Conservation (phyloP, 2,888 invertebrate species). For the Cephonodes hylas region DNA sequence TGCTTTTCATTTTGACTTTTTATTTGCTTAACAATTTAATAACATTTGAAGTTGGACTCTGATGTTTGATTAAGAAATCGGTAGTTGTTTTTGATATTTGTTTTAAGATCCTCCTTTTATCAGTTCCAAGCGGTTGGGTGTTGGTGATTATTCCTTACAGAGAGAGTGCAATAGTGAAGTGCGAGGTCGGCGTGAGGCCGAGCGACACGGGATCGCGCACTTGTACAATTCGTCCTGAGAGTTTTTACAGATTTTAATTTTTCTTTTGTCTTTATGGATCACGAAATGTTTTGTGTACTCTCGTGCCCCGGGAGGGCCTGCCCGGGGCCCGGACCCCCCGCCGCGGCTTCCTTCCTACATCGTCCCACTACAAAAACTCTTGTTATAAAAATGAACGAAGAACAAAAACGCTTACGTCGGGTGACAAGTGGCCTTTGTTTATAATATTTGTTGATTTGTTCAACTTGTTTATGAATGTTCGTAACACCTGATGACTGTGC, state of each 20-base stretch:
- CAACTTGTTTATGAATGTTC: conserved; percentile 66
- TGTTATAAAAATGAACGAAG: conserved; percentile 74
- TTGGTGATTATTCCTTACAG: background rate
- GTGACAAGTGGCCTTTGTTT: conserved; percentile 79
- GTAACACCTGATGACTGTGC: conserved; percentile 68
- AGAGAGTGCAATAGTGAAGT: background rate
- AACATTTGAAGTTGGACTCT: background rate
- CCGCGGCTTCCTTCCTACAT: conserved; percentile 77
- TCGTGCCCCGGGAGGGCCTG: conserved; percentile 69
- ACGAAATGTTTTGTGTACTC: conserved; percentile 79
- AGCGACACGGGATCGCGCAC: conserved; percentile 30
- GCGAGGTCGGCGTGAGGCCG: conserved; percentile 24
- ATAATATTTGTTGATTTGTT: conserved; percentile 77
- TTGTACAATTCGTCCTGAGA: conserved; percentile 53
- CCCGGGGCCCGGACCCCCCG: conserved; percentile 62
- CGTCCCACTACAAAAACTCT: conserved; percentile 73
- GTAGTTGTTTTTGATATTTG: background rate
- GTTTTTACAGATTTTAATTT: conserved; percentile 73
- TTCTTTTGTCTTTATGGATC: conserved; percentile 80
- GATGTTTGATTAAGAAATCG: background rate
- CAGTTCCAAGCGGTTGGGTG: background rate
- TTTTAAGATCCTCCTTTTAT: too few relatives aligned
- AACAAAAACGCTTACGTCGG: conserved; percentile 75
- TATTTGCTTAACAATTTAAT: background rate
- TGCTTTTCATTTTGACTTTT: background rate